Percentiles rank a stretch among this genome's conserved stretches.
phyloP scores from a whole-genome alignment of 2,113 vertebrate species.

The Oncorhynchus keta region DNA sequence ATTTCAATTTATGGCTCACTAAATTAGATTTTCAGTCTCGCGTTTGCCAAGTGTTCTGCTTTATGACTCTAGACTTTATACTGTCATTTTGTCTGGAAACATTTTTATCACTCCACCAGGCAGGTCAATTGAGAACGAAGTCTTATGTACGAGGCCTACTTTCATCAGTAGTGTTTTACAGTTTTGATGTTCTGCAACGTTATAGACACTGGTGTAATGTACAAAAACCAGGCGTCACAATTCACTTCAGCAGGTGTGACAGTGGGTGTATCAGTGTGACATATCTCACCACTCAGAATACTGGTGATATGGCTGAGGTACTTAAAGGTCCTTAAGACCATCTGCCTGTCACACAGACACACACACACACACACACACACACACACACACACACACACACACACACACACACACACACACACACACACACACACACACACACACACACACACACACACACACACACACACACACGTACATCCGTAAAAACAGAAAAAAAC shows the following conservation, averaged over 20 bases:
- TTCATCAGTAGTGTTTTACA: neutral
- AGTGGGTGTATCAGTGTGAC: slow-evolving; percentile 34
- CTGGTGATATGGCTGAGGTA: slow-evolving; percentile 38
- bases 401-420: neutral
- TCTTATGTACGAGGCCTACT: too few species aligned
- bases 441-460: slow-evolving; percentile 9
- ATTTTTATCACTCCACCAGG: too few species aligned
- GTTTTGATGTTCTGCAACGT: neutral
- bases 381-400: neutral
- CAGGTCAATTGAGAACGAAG: too few species aligned
- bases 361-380: slow-evolving; percentile 1
- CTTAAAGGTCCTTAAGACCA: slow-evolving; percentile 22
- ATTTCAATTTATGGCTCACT: too few species aligned
- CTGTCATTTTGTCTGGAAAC: too few species aligned
- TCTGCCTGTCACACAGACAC: slow-evolving; percentile 41
- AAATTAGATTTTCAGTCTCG: too few species aligned
- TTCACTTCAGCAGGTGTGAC: neutral
- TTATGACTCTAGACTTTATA: too few species aligned
- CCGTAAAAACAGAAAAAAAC: slow-evolving; percentile 22
- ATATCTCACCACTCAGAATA: slow-evolving; percentile 31
- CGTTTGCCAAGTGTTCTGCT: too few species aligned
- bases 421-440: neutral
- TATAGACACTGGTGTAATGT: neutral
- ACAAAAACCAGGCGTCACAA: neutral
- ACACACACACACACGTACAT: slow-evolving; percentile 14